phyloP scores from a whole-genome alignment of 2,113 vertebrate genomes.

The Phoxinus phoxinus region DNA sequence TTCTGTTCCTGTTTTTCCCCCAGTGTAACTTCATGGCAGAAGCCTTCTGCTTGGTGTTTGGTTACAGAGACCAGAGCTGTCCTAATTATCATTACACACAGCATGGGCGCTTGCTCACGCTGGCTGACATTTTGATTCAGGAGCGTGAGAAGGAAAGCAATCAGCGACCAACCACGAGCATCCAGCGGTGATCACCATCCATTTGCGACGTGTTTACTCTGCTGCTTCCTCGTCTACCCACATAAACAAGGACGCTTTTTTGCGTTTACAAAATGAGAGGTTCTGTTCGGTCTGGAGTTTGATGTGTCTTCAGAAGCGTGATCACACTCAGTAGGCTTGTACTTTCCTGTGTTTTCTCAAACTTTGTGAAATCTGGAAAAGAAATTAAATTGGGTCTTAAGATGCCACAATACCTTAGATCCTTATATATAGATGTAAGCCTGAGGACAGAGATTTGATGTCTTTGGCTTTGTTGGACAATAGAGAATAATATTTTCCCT shows the following conservation, averaged over 20 bases:
- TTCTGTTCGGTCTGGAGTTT: conserved; percentile 22
- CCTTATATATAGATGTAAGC: not conserved
- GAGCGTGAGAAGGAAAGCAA: conserved; percentile 71
- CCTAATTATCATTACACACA: conserved; percentile 70
- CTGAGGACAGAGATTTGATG: not conserved
- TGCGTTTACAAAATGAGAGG: conserved; percentile 24
- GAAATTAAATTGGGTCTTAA: conserved; percentile 14
- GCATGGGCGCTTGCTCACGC: conserved; percentile 63
- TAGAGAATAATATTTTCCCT: conserved; percentile 2
- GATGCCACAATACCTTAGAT: conserved; percentile 1
- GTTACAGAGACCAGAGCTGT: conserved; percentile 56
- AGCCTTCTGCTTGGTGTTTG: conserved; percentile 39
- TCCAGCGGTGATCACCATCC: conserved; percentile 65
- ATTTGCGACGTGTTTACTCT: conserved; percentile 71
- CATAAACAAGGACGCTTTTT: conserved; percentile 45
- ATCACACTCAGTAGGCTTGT: not conserved
- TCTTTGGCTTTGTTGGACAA: conserved; percentile 29
- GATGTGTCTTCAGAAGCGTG: conserved; percentile 37
- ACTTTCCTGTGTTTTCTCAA: conserved; percentile 23
- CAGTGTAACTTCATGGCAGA: not conserved
- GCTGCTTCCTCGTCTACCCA: conserved; percentile 53
- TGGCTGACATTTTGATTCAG: conserved; percentile 77
- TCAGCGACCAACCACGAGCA: conserved; percentile 63
- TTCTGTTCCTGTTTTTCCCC: not conserved
- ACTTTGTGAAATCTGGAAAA: conserved; percentile 41